A percentile compares a stretch with the other conserved stretches of the same genome.
These are phyloP conservation scores for Drosophila teissieri DNA, from an alignment of 1,140 invertebrate species.

Conservation along the genomic window DNA sequence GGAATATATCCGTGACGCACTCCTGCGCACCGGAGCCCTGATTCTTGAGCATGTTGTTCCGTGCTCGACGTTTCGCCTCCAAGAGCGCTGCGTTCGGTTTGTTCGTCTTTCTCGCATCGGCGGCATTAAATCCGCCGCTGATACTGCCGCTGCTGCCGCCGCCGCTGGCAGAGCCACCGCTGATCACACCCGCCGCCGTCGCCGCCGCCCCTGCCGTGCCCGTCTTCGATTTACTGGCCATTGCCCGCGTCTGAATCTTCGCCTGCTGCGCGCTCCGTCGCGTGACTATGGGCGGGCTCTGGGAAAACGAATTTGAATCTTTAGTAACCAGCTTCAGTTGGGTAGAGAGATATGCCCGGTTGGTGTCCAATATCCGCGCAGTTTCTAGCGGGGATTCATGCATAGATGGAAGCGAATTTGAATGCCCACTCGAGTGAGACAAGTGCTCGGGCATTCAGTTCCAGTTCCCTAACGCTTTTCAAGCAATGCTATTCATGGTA, in stretches of 20 bases:
- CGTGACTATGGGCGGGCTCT: conserved; percentile 85
- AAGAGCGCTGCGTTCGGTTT: conserved; percentile 86
- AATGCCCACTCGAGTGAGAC: background rate
- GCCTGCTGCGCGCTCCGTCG: conserved; percentile 86
- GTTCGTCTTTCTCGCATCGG: conserved; percentile 32
- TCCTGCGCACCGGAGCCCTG: conserved; percentile 72
- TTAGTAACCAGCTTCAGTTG: background rate
- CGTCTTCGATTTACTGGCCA: conserved; percentile 83
- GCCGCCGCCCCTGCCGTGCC: conserved; percentile 41
- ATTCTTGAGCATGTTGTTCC: conserved; percentile 85
- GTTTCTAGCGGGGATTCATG: background rate
- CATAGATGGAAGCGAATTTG: background rate
- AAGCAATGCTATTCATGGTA: background rate
- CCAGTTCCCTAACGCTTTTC: background rate
- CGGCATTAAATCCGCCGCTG: background rate
- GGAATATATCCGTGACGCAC: conserved; percentile 86
- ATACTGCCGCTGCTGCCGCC: conserved; percentile 8
- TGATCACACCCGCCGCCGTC: conserved; percentile 45
- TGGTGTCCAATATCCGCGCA: background rate
- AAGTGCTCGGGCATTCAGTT: background rate
- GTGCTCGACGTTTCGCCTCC: conserved; percentile 87
- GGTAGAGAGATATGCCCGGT: background rate
- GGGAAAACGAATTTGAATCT: background rate
- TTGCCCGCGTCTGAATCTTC: conserved; percentile 87
- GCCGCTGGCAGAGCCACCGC: conserved; percentile 4